Evolutionary conservation across 92 coral and sea anemone species (phyloP).

Genomic region (Nematostella vectensis): DNA sequence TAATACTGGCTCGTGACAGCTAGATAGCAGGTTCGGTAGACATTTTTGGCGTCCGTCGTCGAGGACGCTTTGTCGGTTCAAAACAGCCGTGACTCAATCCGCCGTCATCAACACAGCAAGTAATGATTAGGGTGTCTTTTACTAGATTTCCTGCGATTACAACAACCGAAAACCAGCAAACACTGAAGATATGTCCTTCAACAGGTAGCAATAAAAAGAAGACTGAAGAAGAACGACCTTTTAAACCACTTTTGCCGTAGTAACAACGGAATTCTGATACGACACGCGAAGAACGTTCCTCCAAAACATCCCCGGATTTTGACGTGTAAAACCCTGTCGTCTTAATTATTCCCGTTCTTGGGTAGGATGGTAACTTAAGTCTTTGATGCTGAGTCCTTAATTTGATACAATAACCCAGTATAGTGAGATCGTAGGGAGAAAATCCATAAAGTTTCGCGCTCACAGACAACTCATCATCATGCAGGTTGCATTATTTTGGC

Average conservation of each 20-base stretch:
- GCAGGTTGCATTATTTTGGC: slow-evolving; percentile 4
- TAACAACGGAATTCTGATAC: slow-evolving; percentile 71
- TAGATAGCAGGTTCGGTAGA: slow-evolving; percentile 6
- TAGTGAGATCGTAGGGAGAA: too few relatives aligned
- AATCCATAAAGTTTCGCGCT: neutral
- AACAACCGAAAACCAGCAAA: too few relatives aligned
- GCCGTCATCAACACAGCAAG: neutral
- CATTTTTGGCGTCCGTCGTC: slow-evolving; percentile 21
- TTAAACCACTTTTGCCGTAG: slow-evolving; percentile 41
- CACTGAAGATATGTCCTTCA: too few relatives aligned
- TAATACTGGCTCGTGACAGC: slow-evolving; percentile 28
- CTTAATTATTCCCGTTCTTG: too few relatives aligned
- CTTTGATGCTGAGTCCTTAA: too few relatives aligned
- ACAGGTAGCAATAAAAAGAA: too few relatives aligned
- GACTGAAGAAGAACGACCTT: neutral
- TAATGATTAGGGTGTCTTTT: too few relatives aligned
- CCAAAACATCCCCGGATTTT: too few relatives aligned
- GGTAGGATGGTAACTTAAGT: too few relatives aligned
- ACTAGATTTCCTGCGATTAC: too few relatives aligned
- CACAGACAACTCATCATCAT: neutral
- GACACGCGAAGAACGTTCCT: neutral
- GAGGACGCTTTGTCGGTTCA: slow-evolving; percentile 28
- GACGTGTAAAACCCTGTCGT: too few relatives aligned
- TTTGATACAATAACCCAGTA: too few relatives aligned
- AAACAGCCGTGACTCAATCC: slow-evolving; percentile 29